phyloP scores from a whole-genome alignment of 2,797 vertebrate genomes.

The Tympanoctomys barrerae region DNA sequence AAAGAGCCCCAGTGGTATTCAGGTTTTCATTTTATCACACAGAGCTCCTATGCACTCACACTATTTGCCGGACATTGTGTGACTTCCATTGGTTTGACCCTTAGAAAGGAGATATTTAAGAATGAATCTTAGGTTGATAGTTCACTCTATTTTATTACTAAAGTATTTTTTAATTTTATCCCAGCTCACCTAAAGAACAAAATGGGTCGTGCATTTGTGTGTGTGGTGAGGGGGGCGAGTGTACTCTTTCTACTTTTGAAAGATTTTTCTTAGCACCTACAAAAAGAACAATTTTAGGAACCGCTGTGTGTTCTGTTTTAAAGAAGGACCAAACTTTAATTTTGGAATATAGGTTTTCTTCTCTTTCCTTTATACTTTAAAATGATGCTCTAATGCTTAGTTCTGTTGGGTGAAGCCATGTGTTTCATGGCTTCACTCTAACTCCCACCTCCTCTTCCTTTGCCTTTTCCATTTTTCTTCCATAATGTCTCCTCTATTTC shows the following conservation, averaged over 20 bases:
- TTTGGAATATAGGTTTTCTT: not conserved
- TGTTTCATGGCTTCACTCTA: not conserved
- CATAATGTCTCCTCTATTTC: not conserved
- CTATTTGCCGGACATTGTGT: not conserved
- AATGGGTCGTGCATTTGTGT: not conserved
- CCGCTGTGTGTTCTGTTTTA: not conserved
- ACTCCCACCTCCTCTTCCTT: not conserved
- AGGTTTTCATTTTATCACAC: not conserved
- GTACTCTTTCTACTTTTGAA: not conserved
- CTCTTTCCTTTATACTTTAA: not conserved
- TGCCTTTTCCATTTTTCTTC: not conserved
- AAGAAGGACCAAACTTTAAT: not conserved
- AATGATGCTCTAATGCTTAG: not conserved
- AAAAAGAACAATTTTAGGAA: not conserved
- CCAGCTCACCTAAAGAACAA: not conserved
- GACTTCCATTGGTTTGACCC: not conserved
- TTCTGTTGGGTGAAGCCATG: not conserved
- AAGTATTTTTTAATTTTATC: not conserved
- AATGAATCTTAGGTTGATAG: not conserved
- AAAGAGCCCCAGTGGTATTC: not conserved
- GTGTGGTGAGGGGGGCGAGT: fast-evolving
- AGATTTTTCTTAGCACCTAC: not conserved
- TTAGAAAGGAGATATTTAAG: not conserved
- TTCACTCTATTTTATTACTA: not conserved
- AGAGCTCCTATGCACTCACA: not conserved